Percentiles rank a stretch among this genome's conserved stretches.
Evolutionary conservation across 2,113 vertebrate species (phyloP).

Genomic region (Nothoprocta perdicaria): DNA sequence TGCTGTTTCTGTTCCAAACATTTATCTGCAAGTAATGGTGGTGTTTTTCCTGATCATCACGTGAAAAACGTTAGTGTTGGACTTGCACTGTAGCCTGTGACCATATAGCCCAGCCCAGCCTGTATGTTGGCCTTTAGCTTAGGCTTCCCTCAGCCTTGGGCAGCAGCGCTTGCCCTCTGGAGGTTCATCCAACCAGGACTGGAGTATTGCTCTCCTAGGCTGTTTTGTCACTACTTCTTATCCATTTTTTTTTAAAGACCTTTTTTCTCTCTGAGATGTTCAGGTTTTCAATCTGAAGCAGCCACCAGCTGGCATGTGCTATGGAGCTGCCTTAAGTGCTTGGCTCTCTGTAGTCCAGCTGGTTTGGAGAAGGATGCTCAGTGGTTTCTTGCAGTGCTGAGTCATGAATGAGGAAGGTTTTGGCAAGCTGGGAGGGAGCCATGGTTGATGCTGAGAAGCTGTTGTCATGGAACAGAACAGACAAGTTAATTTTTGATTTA

Average conservation of each 20-base stretch:
- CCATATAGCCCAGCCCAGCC: not conserved
- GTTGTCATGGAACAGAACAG: constrained; percentile 1
- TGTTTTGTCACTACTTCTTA: not conserved
- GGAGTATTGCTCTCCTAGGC: not conserved
- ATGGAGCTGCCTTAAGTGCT: not conserved
- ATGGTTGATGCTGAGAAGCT: not conserved
- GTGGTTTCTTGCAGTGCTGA: not conserved
- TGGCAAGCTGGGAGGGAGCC: not conserved
- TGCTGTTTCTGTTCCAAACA: not conserved
- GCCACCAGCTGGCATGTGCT: not conserved
- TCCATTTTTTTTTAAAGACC: not conserved
- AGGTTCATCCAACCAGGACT: not conserved
- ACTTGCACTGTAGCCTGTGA: fast-evolving
- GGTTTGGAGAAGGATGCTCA: not conserved
- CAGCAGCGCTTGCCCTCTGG: not conserved
- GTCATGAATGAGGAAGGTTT: not conserved
- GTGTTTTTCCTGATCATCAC: not conserved
- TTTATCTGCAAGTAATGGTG: not conserved
- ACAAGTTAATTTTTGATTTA: constrained; percentile 6
- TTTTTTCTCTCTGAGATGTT: not conserved
- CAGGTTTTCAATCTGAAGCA: not conserved
- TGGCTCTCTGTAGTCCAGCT: not conserved
- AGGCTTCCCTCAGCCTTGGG: not conserved
- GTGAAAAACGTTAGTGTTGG: constrained; percentile 41
- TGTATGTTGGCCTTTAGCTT: not conserved